Evolutionary conservation across 2,888 invertebrate genomes (phyloP).

Genomic region (Caenorhabditis sp.): DNA sequence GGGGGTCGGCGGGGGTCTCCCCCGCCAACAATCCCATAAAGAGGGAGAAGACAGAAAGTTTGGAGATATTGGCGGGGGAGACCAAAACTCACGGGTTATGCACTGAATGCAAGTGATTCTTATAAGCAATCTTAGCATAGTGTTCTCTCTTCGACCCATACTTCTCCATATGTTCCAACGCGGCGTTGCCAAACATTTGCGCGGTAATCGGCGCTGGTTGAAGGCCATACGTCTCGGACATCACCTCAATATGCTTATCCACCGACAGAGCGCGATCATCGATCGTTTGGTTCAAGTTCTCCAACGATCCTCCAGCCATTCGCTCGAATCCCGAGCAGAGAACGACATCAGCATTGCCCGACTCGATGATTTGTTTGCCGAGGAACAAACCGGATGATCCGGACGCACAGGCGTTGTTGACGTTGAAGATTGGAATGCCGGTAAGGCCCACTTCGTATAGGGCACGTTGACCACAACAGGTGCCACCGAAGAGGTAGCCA

Average conservation of each 20-base stretch:
- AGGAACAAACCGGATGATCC: slow-evolving; percentile 90
- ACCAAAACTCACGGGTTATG: slow-evolving; percentile 84
- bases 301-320: slow-evolving; percentile 91
- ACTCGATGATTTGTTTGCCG: slow-evolving; percentile 90
- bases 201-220: slow-evolving; percentile 86
- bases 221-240: slow-evolving; percentile 85
- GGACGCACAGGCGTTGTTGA: slow-evolving; percentile 97
- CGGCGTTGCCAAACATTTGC: slow-evolving; percentile 96
- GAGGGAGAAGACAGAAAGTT: too few species aligned
- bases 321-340: slow-evolving; percentile 96
- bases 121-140: slow-evolving; percentile 95
- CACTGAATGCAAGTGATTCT: slow-evolving; percentile 94
- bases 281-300: slow-evolving; percentile 61
- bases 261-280: slow-evolving; percentile 84
- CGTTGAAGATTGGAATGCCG: slow-evolving; percentile 95
- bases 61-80: neutral
- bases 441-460: slow-evolving; percentile 93
- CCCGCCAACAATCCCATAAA: too few species aligned
- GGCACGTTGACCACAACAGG: slow-evolving; percentile 86
- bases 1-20: too few species aligned
- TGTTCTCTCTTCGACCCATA: slow-evolving; percentile 90
- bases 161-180: slow-evolving; percentile 91
- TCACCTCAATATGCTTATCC: slow-evolving; percentile 75
- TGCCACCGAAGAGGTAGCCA: slow-evolving; percentile 69
- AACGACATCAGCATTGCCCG: slow-evolving; percentile 84